Evolutionary conservation across 92 coral and sea anemone species (phyloP).

Genomic region (Virgularia gustaviana): DNA sequence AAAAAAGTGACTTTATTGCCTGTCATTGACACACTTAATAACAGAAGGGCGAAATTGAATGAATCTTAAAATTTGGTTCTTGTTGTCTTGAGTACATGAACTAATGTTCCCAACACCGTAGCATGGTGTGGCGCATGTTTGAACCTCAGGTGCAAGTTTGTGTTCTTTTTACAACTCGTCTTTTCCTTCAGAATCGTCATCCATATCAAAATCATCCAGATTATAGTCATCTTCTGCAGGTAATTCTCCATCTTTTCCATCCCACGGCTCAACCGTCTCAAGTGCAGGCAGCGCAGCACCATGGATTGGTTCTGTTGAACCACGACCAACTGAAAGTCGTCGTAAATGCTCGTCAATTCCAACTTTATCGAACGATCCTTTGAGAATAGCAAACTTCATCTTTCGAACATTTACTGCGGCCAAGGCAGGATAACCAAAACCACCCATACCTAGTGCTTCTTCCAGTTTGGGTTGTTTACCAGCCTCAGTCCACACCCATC

Average conservation of each 20-base stretch:
- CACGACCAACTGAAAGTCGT: conserved; percentile 91
- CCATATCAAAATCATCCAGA: conserved; percentile 82
- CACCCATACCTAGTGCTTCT: conserved; percentile 84
- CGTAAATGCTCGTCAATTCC: conserved; percentile 96
- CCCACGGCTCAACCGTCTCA: conserved; percentile 70
- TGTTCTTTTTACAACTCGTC: conserved; percentile 43
- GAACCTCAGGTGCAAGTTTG: neutral
- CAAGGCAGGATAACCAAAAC: conserved; percentile 94
- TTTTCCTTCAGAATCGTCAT: conserved; percentile 69
- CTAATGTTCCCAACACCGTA: no score
- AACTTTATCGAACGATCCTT: conserved; percentile 77
- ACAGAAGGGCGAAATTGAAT: no score
- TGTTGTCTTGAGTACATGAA: no score
- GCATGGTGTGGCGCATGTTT: no score
- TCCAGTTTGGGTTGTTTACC: conserved; percentile 89
- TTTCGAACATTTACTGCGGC: conserved; percentile 86
- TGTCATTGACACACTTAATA: no score
- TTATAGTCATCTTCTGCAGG: conserved; percentile 93
- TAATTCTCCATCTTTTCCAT: conserved; percentile 88
- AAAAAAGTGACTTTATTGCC: no score
- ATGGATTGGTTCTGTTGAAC: conserved; percentile 73
- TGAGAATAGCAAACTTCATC: conserved; percentile 69
- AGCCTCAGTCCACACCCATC: conserved; percentile 96
- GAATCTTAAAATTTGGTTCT: no score
- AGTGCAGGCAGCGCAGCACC: conserved; percentile 74